Percentiles rank a stretch among this genome's conserved stretches.
phyloP scores from a whole-genome alignment of 30 jellyfish, hydroid and myxozoan genomes.

The Chironex yamaguchii region DNA sequence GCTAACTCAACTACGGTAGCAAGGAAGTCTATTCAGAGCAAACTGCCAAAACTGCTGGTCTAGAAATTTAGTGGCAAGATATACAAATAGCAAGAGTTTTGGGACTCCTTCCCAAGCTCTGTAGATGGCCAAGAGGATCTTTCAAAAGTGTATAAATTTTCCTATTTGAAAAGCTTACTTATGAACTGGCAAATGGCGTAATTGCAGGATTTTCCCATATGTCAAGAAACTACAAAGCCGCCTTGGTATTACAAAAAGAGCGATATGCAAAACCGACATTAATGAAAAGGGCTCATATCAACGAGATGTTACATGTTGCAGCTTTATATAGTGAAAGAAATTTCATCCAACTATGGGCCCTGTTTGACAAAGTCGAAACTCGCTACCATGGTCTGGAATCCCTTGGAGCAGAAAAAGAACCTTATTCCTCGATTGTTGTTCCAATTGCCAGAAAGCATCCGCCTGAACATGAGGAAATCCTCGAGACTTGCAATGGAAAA shows the following conservation, averaged over 20 bases:
- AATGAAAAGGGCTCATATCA: neutral
- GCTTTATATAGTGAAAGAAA: neutral
- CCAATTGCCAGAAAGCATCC: neutral
- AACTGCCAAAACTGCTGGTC: too few relatives aligned
- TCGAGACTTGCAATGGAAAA: neutral
- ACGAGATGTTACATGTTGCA: neutral
- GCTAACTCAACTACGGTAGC: too few relatives aligned
- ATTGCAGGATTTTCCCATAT: neutral
- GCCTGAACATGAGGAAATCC: neutral
- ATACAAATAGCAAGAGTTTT: too few relatives aligned
- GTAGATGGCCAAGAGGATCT: too few relatives aligned
- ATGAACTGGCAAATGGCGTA: neutral
- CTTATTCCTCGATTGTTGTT: neutral
- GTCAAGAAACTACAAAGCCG: neutral
- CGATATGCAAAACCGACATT: neutral
- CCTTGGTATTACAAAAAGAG: neutral
- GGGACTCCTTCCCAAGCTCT: too few relatives aligned
- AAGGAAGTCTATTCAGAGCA: too few relatives aligned
- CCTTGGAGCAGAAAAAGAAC: neutral
- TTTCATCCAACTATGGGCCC: neutral
- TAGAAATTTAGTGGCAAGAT: too few relatives aligned
- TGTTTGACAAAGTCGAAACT: neutral
- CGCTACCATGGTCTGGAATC: neutral
- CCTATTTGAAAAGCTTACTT: neutral
- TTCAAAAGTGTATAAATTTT: too few relatives aligned